Base-by-base conservation (phyloP, 2,113 vertebrate species). In the Pyxicephalus adspersus region DNA sequence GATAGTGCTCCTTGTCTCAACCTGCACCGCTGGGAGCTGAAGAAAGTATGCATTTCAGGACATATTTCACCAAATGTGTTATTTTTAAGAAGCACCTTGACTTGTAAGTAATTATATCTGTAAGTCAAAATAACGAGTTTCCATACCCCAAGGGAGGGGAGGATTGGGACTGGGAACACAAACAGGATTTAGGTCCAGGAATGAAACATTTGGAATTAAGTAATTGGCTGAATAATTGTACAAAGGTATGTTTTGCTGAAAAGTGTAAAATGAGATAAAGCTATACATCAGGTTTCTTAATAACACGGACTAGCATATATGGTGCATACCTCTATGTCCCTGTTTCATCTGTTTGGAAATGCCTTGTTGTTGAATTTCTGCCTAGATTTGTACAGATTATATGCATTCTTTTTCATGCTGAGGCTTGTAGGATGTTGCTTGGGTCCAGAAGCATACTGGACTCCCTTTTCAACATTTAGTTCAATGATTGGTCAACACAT, bases 51-150 rank as follows among this genome's bases (percentile, higher is more conserved):
- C 64, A 72, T 52, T 63, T 80, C 31, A 80, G 29, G 67, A 72
- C 66, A 64, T 80, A 67, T 80, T 80, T 80, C 78, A 64, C 67
- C 57, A 80, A 70, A 61, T 45, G 55, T 70, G 55, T 80, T 80
- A 71, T 71, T 72, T 80, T 72, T 52, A 38, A 45, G 38, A 64
- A 80, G 78, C 66, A 72, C 68, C 67, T 80, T 80, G 78, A 71
- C 78, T 64, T 67, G 78, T 80, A 34, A 52, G 57, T 80, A 80
- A 80, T 80, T 80, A 80, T 57, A 80, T 72, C 57, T 80, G 50
- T 72, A 80, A 71, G 66, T 71, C 77, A 71, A 70, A 80, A 80
- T 61, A 80, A 80, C 64, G 57, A 71, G 78, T 80, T 80, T 80
- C 58, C 78, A 80, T 71, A 29, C 66, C 66, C 78, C 58, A 72